A percentile compares a stretch with the other conserved stretches of the same genome.
Conservation (phyloP, 2,797 vertebrate genomes). For the Atherinosoma microstoma region DNA sequence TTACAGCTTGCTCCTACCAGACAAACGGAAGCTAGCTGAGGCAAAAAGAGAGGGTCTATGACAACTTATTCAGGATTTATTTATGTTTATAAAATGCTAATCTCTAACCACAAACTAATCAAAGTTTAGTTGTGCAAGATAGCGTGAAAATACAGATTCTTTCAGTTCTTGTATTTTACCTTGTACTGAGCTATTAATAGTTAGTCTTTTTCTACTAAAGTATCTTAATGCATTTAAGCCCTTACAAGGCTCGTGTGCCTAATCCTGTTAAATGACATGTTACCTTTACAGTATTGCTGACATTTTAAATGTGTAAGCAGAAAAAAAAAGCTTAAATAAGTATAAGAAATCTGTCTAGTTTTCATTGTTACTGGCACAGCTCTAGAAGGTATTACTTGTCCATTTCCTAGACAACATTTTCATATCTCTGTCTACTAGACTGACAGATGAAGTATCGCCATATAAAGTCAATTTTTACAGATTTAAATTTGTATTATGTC, state of each 20-base stretch:
- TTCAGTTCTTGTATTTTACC: constrained; percentile 8
- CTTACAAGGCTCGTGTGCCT: constrained; percentile 11
- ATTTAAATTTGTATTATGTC: constrained; percentile 23
- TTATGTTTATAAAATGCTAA: background rate
- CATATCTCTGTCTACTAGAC: background rate
- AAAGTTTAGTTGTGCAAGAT: background rate
- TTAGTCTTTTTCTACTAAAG: constrained; percentile 18
- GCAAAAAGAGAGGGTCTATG: background rate
- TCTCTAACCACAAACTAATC: background rate
- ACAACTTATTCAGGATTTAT: constrained; percentile 9
- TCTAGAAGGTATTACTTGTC: background rate
- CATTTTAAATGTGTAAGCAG: constrained; percentile 26
- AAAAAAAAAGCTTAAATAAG: constrained; percentile 2
- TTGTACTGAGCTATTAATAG: constrained; percentile 14
- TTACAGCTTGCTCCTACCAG: constrained; percentile 1
- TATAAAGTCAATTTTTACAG: constrained; percentile 20
- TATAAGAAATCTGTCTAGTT: background rate
- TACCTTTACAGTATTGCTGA: constrained; percentile 9
- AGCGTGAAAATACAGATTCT: background rate
- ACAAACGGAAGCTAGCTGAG: background rate
- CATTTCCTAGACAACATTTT: constrained; percentile 4
- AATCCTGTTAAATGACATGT: constrained; percentile 29
- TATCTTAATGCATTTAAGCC: constrained; percentile 32
- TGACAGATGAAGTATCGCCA: constrained; percentile 11
- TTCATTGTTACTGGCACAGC: constrained; percentile 9